phyloP scores from a whole-genome alignment of 2,888 invertebrate genomes.

The Clostera curtula region DNA sequence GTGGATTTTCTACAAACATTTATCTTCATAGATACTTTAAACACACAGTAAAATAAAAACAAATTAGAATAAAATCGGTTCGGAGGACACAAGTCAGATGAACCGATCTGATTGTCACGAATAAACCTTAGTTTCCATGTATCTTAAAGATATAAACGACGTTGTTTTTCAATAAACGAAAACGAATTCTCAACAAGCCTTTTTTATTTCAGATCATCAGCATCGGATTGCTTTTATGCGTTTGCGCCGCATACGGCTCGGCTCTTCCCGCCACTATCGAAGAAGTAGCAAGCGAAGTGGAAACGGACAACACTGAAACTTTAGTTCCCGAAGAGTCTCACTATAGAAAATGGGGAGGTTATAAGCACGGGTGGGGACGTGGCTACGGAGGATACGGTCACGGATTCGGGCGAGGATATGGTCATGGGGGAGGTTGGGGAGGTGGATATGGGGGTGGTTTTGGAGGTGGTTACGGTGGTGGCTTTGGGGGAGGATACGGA shows the following conservation, averaged over 20 bases:
- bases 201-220: conserved; percentile 31
- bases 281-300: conserved; percentile 1
- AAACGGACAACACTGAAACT: conserved; percentile 6
- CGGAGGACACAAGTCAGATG: too few relatives aligned
- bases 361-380: conserved; percentile 5
- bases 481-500: too few relatives aligned
- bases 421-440: conserved; percentile 6
- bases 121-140: too few relatives aligned
- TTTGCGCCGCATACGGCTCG: conserved; percentile 34
- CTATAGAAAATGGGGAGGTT: conserved; percentile 3
- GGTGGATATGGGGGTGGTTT: conserved; percentile 13
- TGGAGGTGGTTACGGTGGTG: too few relatives aligned
- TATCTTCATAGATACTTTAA: too few relatives aligned
- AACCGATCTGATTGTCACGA: too few relatives aligned
- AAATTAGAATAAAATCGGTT: too few relatives aligned
- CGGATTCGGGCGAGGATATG: conserved; percentile 12
- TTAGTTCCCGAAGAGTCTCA: conserved; percentile 16
- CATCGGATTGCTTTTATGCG: conserved; percentile 35
- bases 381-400: conserved; percentile 7
- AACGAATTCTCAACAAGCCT: too few relatives aligned
- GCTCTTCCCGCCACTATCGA: conserved; percentile 34
- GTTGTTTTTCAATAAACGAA: too few relatives aligned
- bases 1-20: too few relatives aligned
- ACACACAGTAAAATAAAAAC: too few relatives aligned
- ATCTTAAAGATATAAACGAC: too few relatives aligned